phyloP scores from a whole-genome alignment of 2,113 vertebrate genomes.

The Bubalus kerabau region DNA sequence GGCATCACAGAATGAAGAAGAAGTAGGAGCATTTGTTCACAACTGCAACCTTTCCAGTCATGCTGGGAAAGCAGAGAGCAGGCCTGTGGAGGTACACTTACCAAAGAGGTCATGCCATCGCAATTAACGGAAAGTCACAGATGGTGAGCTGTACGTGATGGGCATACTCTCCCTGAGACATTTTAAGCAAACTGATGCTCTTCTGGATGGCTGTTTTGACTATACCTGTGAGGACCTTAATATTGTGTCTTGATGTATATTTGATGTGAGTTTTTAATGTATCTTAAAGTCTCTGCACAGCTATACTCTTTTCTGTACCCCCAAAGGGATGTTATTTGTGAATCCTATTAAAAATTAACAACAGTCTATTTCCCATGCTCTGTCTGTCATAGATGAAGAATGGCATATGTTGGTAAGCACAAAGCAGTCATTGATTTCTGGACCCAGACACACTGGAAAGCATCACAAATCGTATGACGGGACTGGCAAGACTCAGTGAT shows the following conservation, averaged over 20 bases:
- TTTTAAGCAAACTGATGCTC: conserved; percentile 35
- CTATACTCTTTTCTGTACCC: conserved; percentile 4
- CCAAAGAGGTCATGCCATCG: background rate
- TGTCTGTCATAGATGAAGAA: conserved; percentile 53
- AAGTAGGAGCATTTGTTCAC: background rate
- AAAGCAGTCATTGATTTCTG: conserved; percentile 54
- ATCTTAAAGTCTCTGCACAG: conserved; percentile 26
- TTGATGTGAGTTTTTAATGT: conserved; percentile 66
- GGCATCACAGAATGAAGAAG: background rate
- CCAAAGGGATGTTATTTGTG: conserved; percentile 52
- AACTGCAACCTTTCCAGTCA: background rate
- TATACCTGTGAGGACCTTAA: background rate
- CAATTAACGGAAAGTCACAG: conserved; percentile 36
- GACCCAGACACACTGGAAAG: conserved; percentile 1
- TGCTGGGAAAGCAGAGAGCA: conserved; percentile 2
- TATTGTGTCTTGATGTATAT: conserved; percentile 54
- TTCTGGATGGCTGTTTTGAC: background rate
- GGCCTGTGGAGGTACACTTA: background rate
- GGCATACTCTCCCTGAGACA: background rate
- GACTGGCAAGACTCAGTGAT: background rate
- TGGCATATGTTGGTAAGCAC: conserved; percentile 5
- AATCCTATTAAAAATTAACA: conserved; percentile 73
- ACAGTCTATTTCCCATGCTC: conserved; percentile 16
- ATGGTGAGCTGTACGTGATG: background rate
- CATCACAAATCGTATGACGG: background rate